These are phyloP conservation scores for Chunga burmeisteri DNA, from an alignment of 2,113 vertebrate genomes.

Conservation along the genomic window DNA sequence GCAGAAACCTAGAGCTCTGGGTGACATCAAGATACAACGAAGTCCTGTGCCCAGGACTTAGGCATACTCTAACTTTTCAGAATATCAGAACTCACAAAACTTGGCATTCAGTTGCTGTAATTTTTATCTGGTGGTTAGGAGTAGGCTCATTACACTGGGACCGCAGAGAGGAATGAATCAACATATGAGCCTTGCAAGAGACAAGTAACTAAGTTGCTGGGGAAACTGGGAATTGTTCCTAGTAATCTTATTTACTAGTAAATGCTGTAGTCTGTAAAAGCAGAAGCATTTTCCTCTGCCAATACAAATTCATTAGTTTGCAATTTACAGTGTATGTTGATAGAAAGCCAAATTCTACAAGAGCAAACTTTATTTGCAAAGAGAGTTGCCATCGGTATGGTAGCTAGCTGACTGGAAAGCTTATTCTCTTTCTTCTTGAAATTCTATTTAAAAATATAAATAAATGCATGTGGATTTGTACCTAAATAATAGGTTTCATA, in stretches of 20 bases:
- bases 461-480: neutral
- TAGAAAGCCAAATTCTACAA: conserved; percentile 27
- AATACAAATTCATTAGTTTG: conserved; percentile 65
- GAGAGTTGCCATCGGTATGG: neutral
- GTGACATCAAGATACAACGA: neutral
- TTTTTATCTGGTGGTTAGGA: neutral
- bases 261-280: conserved; percentile 36
- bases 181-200: conserved; percentile 6
- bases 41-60: neutral
- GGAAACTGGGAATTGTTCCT: conserved; percentile 61
- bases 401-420: neutral
- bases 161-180: conserved; percentile 20
- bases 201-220: conserved; percentile 61
- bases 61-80: neutral
- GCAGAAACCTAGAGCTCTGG: neutral
- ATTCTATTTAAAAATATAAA: neutral
- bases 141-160: neutral
- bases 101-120: neutral
- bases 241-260: conserved; percentile 62
- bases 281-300: conserved; percentile 44
- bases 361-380: conserved; percentile 50
- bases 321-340: conserved; percentile 52
- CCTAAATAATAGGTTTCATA: neutral
- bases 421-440: neutral
- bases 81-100: neutral